Evolutionary conservation across 2,113 vertebrate species (phyloP).

Genomic region (Myotis davidii): DNA sequence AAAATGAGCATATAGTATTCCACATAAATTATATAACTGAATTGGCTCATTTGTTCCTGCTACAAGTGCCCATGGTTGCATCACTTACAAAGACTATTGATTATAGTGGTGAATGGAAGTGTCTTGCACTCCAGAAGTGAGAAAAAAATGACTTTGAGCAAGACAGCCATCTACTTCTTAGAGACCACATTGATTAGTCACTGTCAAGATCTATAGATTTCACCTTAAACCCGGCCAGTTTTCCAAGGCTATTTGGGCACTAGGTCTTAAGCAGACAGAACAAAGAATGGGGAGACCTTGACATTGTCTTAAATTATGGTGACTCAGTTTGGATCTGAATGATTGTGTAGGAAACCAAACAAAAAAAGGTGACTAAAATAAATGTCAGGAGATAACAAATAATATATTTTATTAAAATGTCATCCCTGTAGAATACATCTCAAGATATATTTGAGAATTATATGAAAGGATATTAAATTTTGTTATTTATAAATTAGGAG

Average conservation of each 20-base stretch:
- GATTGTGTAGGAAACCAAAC: not conserved
- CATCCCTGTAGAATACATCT: not conserved
- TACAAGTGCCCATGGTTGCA: not conserved
- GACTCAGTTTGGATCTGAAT: conserved; percentile 28
- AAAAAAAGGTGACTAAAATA: not conserved
- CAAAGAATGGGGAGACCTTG: conserved; percentile 28
- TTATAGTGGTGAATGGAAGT: conserved; percentile 39
- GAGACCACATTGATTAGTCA: conserved; percentile 56
- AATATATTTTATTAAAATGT: conserved; percentile 44
- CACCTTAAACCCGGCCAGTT: conserved; percentile 46
- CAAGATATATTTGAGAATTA: not conserved
- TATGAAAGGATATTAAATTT: not conserved
- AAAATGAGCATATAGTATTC: not conserved
- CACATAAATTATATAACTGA: not conserved
- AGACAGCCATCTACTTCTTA: conserved; percentile 55
- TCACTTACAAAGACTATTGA: conserved; percentile 43
- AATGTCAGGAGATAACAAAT: not conserved
- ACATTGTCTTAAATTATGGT: conserved; percentile 57
- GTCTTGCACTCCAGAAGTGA: conserved; percentile 45
- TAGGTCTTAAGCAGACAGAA: conserved; percentile 50
- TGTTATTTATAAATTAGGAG: conserved; percentile 2
- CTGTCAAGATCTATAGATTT: conserved; percentile 68
- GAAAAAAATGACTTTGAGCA: conserved; percentile 44
- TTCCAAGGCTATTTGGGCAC: conserved; percentile 49
- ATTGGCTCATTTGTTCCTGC: not conserved